Percentiles rank a stretch among this genome's conserved stretches.
Evolutionary conservation across 2,797 vertebrate species (phyloP).

Genomic region (Eremophila alpestris): DNA sequence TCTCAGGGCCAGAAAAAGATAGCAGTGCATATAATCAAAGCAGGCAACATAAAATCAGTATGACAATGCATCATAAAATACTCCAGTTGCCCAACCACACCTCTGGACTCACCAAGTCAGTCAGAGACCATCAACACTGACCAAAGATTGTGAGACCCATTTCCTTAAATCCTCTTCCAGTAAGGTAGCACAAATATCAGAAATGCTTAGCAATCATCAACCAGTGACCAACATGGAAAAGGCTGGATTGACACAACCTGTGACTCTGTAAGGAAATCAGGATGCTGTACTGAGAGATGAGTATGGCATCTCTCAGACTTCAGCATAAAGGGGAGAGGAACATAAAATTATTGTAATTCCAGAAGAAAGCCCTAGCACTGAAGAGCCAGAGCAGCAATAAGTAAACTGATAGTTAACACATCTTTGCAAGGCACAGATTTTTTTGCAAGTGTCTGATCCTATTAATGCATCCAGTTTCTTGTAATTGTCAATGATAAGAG

Average conservation of each 20-base stretch:
- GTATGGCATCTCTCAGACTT: not conserved
- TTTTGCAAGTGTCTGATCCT: not conserved
- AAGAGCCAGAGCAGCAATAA: not conserved
- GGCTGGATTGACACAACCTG: not conserved
- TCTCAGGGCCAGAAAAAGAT: not conserved
- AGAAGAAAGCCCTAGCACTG: not conserved
- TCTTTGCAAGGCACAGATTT: not conserved
- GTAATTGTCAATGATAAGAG: not conserved
- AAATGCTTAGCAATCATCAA: not conserved
- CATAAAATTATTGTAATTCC: not conserved
- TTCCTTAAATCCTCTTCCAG: not conserved
- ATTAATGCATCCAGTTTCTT: not conserved
- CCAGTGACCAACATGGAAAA: not conserved
- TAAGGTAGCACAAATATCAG: not conserved
- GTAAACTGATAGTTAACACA: not conserved
- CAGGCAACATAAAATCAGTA: not conserved
- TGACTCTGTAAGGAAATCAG: not conserved
- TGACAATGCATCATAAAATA: not conserved
- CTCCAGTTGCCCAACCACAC: not conserved
- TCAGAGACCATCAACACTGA: not conserved
- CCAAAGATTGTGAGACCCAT: not conserved
- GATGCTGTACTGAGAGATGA: not conserved
- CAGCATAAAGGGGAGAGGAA: not conserved
- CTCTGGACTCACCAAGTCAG: not conserved
- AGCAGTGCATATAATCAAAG: not conserved